These are phyloP conservation scores for Porites rus DNA, from an alignment of 92 coral and sea anemone species.

Conservation along the genomic window DNA sequence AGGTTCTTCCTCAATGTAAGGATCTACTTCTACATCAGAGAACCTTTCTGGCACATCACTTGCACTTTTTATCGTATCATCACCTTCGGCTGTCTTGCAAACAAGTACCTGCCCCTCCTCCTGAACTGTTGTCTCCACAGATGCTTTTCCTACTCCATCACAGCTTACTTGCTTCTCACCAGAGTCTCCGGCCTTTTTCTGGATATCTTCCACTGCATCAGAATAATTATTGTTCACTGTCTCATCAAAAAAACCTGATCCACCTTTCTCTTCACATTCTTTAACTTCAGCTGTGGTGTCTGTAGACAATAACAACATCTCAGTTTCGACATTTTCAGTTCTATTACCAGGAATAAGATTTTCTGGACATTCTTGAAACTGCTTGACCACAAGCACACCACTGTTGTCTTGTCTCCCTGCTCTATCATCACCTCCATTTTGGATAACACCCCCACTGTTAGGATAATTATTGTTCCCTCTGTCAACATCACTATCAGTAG, in stretches of 20 bases:
- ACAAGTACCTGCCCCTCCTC: neutral
- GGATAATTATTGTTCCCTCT: neutral
- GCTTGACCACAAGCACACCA: neutral
- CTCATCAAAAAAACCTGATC: neutral
- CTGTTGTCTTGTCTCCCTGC: neutral
- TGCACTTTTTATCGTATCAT: neutral
- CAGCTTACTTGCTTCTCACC: neutral
- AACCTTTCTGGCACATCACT: neutral
- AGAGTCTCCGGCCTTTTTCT: neutral
- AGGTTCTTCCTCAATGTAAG: neutral
- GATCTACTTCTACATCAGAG: neutral
- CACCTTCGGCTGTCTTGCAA: neutral
- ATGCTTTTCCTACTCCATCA: neutral
- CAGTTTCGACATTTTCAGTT: neutral
- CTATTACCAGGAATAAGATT: neutral
- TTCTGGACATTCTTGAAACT: conserved; percentile 2
- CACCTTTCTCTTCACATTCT: neutral
- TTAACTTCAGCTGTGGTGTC: neutral
- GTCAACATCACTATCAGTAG: neutral
- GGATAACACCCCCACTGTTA: neutral
- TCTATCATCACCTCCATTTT: neutral
- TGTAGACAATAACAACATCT: neutral
- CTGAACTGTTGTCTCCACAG: neutral
- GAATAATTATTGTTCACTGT: neutral
- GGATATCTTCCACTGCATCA: neutral